These are phyloP conservation scores for Maccullochella peelii DNA, from an alignment of 2,113 vertebrate genomes.

Conservation along the genomic window DNA sequence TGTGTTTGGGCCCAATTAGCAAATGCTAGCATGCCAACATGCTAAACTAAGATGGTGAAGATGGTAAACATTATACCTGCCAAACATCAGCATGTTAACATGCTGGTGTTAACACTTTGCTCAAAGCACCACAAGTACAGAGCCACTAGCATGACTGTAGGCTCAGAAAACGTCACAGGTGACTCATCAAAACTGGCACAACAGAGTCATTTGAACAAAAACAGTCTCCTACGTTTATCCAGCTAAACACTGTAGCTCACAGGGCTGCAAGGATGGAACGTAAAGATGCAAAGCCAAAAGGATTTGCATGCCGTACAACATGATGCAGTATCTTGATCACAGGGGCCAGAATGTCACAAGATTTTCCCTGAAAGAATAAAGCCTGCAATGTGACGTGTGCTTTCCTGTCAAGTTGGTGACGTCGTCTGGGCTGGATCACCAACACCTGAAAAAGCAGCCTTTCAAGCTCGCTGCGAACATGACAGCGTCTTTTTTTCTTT, in stretches of 20 bases:
- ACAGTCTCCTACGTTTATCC: background rate
- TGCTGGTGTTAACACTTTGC: background rate
- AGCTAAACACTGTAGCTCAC: background rate
- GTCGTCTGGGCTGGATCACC: conserved; percentile 57
- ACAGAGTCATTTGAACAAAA: background rate
- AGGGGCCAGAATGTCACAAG: conserved; percentile 33
- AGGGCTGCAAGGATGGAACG: conserved; percentile 7
- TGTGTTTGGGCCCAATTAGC: background rate
- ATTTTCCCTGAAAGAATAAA: conserved; percentile 49
- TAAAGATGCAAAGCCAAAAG: conserved; percentile 13
- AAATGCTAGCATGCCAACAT: background rate
- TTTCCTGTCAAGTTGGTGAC: conserved; percentile 66
- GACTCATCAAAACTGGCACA: conserved; percentile 22
- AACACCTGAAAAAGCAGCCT: conserved; percentile 69
- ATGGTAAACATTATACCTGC: background rate
- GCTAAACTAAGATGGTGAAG: background rate
- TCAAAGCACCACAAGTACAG: background rate
- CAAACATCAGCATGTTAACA: background rate
- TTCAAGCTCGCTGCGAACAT: conserved; percentile 56
- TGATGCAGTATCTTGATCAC: conserved; percentile 26
- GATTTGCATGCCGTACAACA: background rate
- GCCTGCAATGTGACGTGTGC: conserved; percentile 44
- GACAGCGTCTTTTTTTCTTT: conserved; percentile 40
- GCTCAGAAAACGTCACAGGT: conserved; percentile 5
- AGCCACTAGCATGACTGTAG: background rate